Conservation (phyloP, 2,888 invertebrate species). For the Pheosia tremula region DNA sequence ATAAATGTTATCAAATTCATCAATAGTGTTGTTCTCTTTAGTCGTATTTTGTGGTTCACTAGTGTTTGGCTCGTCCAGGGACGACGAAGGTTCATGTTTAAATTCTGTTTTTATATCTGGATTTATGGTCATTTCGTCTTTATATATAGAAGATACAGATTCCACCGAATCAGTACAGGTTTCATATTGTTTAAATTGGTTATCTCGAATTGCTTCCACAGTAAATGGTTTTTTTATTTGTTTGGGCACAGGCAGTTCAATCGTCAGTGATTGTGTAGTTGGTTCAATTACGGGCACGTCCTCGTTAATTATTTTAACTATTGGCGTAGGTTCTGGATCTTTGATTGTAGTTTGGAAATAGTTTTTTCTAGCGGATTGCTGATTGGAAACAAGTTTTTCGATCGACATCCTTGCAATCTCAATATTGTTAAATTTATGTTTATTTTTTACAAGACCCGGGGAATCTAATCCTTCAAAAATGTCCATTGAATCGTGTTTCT, state of each 20-base stretch:
- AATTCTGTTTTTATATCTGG: conserved; percentile 19
- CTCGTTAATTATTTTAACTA: background rate
- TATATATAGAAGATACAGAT: conserved; percentile 17
- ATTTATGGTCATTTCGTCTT: conserved; percentile 13
- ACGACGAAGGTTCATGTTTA: conserved; percentile 19
- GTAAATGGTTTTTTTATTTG: background rate
- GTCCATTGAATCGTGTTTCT: conserved; percentile 63
- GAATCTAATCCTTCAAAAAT: conserved; percentile 63
- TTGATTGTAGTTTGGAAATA: background rate
- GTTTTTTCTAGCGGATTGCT: conserved; percentile 32
- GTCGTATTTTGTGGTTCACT: conserved; percentile 24
- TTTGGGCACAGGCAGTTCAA: background rate
- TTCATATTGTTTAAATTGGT: background rate
- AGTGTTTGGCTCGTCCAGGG: conserved; percentile 27
- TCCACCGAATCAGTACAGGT: background rate
- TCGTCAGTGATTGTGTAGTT: background rate
- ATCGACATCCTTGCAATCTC: conserved; percentile 48
- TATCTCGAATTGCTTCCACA: background rate
- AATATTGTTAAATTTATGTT: conserved; percentile 32
- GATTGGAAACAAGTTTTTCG: conserved; percentile 43
- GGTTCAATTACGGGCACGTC: background rate
- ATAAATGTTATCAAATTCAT: conserved; percentile 72
- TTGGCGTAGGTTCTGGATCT: background rate
- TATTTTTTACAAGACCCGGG: conserved; percentile 35
- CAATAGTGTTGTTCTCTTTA: conserved; percentile 52